These are phyloP conservation scores for Onchidella celtica DNA, from an alignment of 2,888 invertebrate species.

Conservation along the genomic window DNA sequence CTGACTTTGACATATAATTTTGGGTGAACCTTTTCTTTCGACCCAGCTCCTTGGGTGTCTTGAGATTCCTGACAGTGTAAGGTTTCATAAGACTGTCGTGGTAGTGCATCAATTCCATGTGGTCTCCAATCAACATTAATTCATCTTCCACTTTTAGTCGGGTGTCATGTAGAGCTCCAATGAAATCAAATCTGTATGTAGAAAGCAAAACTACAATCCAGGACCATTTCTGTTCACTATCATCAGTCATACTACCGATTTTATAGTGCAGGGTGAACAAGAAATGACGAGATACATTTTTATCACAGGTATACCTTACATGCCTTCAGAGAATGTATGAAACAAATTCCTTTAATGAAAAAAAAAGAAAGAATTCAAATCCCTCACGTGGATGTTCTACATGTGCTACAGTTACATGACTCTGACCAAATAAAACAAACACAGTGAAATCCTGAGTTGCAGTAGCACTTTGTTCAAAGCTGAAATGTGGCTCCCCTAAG, in stretches of 20 bases:
- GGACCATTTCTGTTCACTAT: too few species aligned
- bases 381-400: too few species aligned
- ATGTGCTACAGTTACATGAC: too few species aligned
- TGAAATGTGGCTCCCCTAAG: too few species aligned
- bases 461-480: too few species aligned
- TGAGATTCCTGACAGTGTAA: slow-evolving; percentile 59
- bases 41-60: slow-evolving; percentile 24
- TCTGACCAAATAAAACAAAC: too few species aligned
- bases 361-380: too few species aligned
- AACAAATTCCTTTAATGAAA: neutral
- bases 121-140: slow-evolving; percentile 71
- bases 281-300: too few species aligned
- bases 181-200: slow-evolving; percentile 53
- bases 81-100: slow-evolving; percentile 51
- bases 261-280: too few species aligned
- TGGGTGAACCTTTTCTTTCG: slow-evolving; percentile 16
- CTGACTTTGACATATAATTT: slow-evolving; percentile 52
- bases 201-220: neutral
- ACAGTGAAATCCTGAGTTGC: too few species aligned
- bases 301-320: neutral
- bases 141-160: slow-evolving; percentile 61
- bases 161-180: slow-evolving; percentile 55
- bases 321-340: neutral
- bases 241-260: too few species aligned
- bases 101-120: slow-evolving; percentile 45